Base-by-base conservation (phyloP, 2,888 invertebrate genomes). In the Achlya flavicornis region DNA sequence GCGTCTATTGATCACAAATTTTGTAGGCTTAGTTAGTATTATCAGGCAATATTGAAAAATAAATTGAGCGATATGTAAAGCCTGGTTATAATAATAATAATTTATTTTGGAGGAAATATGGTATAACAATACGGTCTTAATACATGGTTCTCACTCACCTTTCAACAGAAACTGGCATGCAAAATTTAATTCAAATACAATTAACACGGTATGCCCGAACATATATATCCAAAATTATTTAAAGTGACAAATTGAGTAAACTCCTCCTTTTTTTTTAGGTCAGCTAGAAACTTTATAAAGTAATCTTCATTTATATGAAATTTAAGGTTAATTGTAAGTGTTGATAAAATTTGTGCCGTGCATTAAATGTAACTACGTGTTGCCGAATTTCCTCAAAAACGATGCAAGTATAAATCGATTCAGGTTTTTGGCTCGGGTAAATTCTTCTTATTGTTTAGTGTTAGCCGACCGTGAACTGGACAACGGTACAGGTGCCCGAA, bases 1-100 rank as follows among this genome's bases (percentile, higher is more conserved):
- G 68, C 72, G 76, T 74, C 72, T 80, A 76, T 81, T 80, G 81
- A 79, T 83, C 83, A 84, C 80, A 78, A 79, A 81, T 80, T 83
- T 81, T 80, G 75, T 75, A 71, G 69, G 66, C 62, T 66, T 57
- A 65, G 57, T 66, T 57, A 65, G 57, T 46, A 67, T 63, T 41
- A 8, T 3, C n/a, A 32, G 19, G 43, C 16, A 58, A 58, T 58
- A 26, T 33, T 58, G n/a, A 53, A 19, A 53, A 41, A 8, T 14
- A 19, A 60, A 60, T 19, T 16, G 26, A 26, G 19, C 6, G 12
- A 11, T 60, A 12, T 19, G 19, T 12, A 16, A 60, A 60, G n/a
- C n/a, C 11, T 60, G 14, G 0, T n/a, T n/a, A n/a, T n/a, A n/a
- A n/a, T n/a, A n/a, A n/a, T n/a, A n/a, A n/a, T n/a, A n/a, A n/a